Evolutionary conservation across 2,797 vertebrate genomes (phyloP), one percentile per base, ranked within the genome.

Genomic region (Amblyopsis hoosieri): DNA sequence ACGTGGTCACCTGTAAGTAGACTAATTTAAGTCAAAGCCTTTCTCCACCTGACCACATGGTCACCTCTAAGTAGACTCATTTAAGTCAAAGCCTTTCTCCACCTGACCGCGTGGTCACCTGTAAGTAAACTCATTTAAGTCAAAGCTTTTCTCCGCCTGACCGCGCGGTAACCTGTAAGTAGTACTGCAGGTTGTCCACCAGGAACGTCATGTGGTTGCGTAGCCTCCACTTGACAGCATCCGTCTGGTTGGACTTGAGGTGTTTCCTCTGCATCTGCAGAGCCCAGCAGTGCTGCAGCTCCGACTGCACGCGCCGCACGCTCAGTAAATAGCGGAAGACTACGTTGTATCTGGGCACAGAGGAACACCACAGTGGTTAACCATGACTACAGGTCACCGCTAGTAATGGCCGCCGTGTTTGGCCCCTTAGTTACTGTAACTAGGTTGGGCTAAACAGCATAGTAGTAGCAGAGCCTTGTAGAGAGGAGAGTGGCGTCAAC

Each of bases 171-270:
- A 98, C 97, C 95, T 99, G 98, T 15, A 99, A 75, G 71, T 99
- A 99, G 80, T 99, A 99, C 85, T 99, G 98, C 75, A 99, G 94
- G 81, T 99, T 99, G 78, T 99, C 98, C 42, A 99, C 97, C 12
- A 99, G 75, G 80, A 99, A 99, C 0, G 96, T 95, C 98, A 99
- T 99, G 90, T 99, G 98, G 76, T 99, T 97, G 64, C 97, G 93
- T 2, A 99, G 90, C 29, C 96, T 93, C 94, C 95, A 99, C 85
- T 98, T 98, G 29, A 96, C 86, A 0, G 96, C 95, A 0, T 96
- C 96, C 0, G 93, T 96, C 84, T 95, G 93, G 82, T 94, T 96
- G 15, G 95, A 97, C 65, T 94, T 95, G 54, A 99, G 93, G 85
- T 96, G 95, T 69, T 99, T 99, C 77, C 96, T 93, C 78, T 96